Base-by-base conservation (phyloP, 2,113 vertebrate species). In the Recurvirostra avosetta region DNA sequence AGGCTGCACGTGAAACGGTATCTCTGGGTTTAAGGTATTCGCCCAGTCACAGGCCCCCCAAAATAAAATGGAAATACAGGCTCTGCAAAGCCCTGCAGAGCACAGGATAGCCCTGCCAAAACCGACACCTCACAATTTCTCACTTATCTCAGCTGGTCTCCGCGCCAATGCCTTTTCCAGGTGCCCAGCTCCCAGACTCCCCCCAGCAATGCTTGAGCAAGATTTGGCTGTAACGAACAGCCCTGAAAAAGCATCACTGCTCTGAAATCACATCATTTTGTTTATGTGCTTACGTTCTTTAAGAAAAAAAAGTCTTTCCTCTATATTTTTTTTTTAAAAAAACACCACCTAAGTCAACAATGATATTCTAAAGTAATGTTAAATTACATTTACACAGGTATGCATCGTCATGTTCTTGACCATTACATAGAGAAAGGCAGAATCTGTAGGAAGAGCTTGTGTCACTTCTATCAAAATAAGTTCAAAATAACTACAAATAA, bases 51-150 rank as follows among this genome's bases (percentile, higher is more conserved):
- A 90, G 49, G 8, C 17, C 27, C 58, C 71, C 66, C 58, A 2
- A 66, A 83, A 79, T 17, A 85, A 79, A 95, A 73, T 40, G 66
- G 62, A 85, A 93, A 86, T 18, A 23, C 40, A 91, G 40, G 66
- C 62, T 73, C 74, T 36, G 50, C 16, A 81, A 88, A 94, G 38
- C 63, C 36, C 61, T 61, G 29, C 53, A 65, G 72, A 91, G 58
- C 47, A 36, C 72, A 61, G 68, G 66, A 22, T 3, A 68, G 55
- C 71, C 45, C 63, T 88, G 93, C 95, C 97, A 97, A 95, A 96
- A 88, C 32, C 70, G 27, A 58, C 95, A 96, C 89, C 94, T 96
- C 72, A 11, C 88, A 40, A 29, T 47, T 94, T 84, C 91, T 92
- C 78, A 49, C 86, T 86, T 93, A 49, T 40, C 91, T 94, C 91